phyloP scores from a whole-genome alignment of 2,888 invertebrate species.

The Hemicrepidius hirtus region DNA sequence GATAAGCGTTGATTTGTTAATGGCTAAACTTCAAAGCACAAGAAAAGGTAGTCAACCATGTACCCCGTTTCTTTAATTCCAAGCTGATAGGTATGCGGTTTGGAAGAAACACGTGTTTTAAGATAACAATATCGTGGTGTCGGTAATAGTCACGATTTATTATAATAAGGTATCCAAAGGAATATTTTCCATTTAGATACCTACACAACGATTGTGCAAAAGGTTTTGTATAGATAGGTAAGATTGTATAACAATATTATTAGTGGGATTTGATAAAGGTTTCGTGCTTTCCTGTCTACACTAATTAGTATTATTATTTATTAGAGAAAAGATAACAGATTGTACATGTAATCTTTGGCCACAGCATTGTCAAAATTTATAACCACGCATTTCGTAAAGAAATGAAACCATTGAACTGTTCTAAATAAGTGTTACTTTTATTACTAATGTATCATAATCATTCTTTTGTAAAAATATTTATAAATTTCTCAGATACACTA shows the following conservation, averaged over 20 bases:
- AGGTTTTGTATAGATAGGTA: not conserved
- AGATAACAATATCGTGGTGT: constrained; percentile 56
- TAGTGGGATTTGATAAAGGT: not conserved
- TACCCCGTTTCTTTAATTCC: constrained; percentile 10
- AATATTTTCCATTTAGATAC: constrained; percentile 21
- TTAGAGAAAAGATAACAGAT: not conserved
- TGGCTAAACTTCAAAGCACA: no score
- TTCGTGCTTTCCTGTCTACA: constrained; percentile 16
- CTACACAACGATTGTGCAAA: not conserved
- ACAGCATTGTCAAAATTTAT: not conserved
- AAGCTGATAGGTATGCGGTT: constrained; percentile 43
- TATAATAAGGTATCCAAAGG: constrained; percentile 51
- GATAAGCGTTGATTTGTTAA: no score
- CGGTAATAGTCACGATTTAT: constrained; percentile 57
- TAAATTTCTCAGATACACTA: no score
- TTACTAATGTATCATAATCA: no score
- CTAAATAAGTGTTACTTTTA: no score
- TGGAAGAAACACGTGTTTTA: constrained; percentile 55
- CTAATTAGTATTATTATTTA: constrained; percentile 33
- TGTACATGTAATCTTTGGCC: not conserved
- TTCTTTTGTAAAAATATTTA: no score
- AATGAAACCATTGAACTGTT: not conserved
- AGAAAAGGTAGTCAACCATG: constrained; percentile 1
- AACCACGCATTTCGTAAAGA: not conserved
- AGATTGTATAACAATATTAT: constrained; percentile 19